These are phyloP conservation scores for Tetropium fuscum DNA, from an alignment of 2,888 invertebrate genomes.

Conservation along the genomic window DNA sequence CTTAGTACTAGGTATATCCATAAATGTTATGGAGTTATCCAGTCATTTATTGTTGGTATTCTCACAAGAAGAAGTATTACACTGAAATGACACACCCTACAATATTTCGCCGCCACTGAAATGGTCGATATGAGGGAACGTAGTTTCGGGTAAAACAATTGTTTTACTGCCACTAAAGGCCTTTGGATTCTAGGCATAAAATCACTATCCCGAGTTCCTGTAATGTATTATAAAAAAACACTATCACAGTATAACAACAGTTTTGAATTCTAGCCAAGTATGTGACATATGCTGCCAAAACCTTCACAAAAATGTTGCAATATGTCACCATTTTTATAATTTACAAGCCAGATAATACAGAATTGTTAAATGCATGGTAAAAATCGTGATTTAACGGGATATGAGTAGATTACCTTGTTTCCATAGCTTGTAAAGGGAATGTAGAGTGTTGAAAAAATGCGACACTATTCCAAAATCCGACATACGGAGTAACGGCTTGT, in stretches of 20 bases:
- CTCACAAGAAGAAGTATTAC: neutral
- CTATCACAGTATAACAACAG: no score
- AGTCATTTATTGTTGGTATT: neutral
- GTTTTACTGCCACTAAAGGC: neutral
- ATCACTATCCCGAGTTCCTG: no score
- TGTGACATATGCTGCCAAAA: neutral
- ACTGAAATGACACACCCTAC: constrained; percentile 26
- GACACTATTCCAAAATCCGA: constrained; percentile 64
- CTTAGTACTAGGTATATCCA: neutral
- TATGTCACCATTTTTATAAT: no score
- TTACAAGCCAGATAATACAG: no score
- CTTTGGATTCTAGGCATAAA: no score
- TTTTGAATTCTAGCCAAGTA: neutral
- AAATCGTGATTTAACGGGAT: no score
- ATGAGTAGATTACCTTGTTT: constrained; percentile 63
- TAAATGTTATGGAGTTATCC: neutral
- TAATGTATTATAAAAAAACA: no score
- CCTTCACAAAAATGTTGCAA: neutral
- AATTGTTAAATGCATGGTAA: no score
- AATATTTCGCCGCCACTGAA: constrained; percentile 38
- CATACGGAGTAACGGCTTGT: constrained; percentile 61
- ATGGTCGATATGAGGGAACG: constrained; percentile 37
- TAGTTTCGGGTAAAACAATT: constrained; percentile 35
- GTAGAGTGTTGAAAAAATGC: constrained; percentile 58
- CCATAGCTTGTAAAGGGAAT: constrained; percentile 58